Evolutionary conservation across 2,113 vertebrate genomes (phyloP).

Genomic region (Reinhardtius hippoglossoides): DNA sequence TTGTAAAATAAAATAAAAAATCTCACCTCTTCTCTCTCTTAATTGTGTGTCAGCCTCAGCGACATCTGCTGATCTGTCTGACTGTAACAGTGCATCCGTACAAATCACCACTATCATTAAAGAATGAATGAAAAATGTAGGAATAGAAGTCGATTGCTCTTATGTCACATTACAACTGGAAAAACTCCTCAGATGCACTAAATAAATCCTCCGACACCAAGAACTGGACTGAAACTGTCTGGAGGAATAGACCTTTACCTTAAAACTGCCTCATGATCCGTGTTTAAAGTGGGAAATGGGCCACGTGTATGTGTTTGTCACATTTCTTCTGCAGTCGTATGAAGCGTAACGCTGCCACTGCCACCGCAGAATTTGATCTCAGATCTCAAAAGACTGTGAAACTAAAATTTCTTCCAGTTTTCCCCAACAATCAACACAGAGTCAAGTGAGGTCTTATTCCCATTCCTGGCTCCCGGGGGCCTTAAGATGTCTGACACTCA

Average conservation of each 20-base stretch:
- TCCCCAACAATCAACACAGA: neutral
- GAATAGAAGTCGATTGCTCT: too few species aligned
- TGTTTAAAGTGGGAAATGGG: neutral
- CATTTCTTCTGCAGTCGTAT: too few species aligned
- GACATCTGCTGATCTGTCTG: too few species aligned
- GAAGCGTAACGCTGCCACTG: too few species aligned
- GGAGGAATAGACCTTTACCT: neutral
- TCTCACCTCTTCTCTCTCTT: too few species aligned
- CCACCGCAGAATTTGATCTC: neutral
- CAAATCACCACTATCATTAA: too few species aligned
- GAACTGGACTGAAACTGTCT: neutral
- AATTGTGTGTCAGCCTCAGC: too few species aligned
- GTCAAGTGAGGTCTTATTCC: neutral
- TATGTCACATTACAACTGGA: too few species aligned
- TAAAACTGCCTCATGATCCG: neutral
- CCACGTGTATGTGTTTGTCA: neutral
- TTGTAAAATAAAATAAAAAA: too few species aligned
- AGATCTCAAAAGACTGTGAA: neutral
- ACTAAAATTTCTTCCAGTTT: too few species aligned
- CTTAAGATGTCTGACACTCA: slow-evolving; percentile 5
- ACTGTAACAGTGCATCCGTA: too few species aligned
- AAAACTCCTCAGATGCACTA: neutral
- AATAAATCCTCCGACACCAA: neutral
- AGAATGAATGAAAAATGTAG: too few species aligned
- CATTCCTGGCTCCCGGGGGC: neutral